Base-by-base conservation (phyloP, 2,888 invertebrate species). In the Acronicta alni region DNA sequence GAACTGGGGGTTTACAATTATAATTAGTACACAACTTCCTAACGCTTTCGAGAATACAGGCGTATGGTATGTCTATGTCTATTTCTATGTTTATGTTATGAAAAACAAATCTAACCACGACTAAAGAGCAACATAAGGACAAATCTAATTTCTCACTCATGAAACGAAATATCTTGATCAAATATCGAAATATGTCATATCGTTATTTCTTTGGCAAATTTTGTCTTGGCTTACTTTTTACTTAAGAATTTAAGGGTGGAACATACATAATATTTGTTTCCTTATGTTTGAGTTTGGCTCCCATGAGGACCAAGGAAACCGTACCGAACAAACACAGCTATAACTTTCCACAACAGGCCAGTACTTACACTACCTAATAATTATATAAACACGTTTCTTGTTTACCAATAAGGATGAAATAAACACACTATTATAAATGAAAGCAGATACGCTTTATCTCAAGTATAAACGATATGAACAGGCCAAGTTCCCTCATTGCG, bases 401-500 rank as follows among this genome's bases (percentile, higher is more conserved):
- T 72, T 64, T 9, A 59, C 61, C 55, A 57, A 59, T 64, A 66
- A 52, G 43, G n/a, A 46, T 65, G 46, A 53, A 57, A 55, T 53
- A 55, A 68, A 55, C 47, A 17, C 52, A 55, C 32, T 67, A 42
- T 48, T 51, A 60, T 62, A 68, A 62, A 64, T 53, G 58, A 56
- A 53, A 55, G 44, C 35, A 61, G 64, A 68, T 66, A 67, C 20
- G 67, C 45, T 60, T 77, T 70, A 79, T 78, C 71, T 66, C 18
- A 53, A 68, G 49, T 66, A 67, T 65, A 65, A 70, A 62, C 68
- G 59, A 74, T 76, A 77, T 74, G 72, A 77, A 70, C 54, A 72
- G 71, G 59, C 71, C 65, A 81, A 82, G 77, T 83, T 81, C 72
- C 62, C 57, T 63, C 74, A 49, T 72, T 71, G 69, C 64, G 68